These are phyloP conservation scores for Cynopterus sphinx DNA, from an alignment of 2,797 vertebrate genomes.

Conservation along the genomic window DNA sequence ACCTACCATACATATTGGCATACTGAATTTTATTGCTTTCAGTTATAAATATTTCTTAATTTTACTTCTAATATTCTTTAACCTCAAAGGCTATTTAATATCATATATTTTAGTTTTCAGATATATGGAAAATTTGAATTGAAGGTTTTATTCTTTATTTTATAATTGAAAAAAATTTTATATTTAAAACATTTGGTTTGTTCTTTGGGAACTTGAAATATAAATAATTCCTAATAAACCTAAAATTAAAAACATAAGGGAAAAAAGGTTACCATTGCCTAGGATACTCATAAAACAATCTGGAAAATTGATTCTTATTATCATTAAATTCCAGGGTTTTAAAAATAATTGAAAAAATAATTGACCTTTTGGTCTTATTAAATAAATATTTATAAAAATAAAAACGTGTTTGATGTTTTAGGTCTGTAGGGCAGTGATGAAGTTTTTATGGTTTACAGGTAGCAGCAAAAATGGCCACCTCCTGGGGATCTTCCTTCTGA, in stretches of 20 bases:
- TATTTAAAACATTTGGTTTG: not conserved
- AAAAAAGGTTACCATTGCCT: not conserved
- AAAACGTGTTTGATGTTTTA: not conserved
- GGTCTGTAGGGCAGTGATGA: not conserved
- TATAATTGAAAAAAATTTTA: not conserved
- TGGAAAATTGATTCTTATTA: not conserved
- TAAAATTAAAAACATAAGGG: not conserved
- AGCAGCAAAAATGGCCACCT: not conserved
- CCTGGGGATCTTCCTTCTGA: not conserved
- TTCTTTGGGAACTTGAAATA: not conserved
- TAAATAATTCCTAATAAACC: not conserved
- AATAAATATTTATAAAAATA: not conserved
- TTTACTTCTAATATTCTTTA: slow-evolving; percentile 6
- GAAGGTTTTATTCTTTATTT: slow-evolving; percentile 32
- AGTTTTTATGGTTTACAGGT: not conserved
- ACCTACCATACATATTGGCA: not conserved
- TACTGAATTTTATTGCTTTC: slow-evolving; percentile 6
- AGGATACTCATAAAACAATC: not conserved
- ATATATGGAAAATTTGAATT: not conserved
- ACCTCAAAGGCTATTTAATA: not conserved
- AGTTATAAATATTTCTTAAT: not conserved
- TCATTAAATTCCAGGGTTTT: not conserved
- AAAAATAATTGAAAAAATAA: not conserved
- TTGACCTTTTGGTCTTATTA: not conserved
- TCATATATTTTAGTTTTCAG: not conserved